Evolutionary conservation across 2,113 vertebrate species (phyloP).

Genomic region (Patagioenas fasciata): DNA sequence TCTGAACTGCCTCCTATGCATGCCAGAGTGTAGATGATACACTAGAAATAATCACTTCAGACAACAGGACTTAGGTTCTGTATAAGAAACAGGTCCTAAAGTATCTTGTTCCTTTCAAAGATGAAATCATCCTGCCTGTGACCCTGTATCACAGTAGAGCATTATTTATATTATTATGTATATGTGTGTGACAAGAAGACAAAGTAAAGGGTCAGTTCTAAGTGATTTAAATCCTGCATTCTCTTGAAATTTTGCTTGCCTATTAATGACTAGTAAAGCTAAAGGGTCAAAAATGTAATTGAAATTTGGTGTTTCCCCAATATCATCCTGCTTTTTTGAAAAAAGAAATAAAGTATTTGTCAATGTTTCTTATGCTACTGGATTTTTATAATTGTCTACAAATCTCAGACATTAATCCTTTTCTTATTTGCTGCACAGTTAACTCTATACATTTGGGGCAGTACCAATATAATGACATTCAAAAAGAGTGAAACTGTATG

Average conservation of each 20-base stretch:
- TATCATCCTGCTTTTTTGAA: neutral
- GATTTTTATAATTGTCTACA: neutral
- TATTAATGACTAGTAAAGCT: neutral
- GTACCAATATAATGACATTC: neutral
- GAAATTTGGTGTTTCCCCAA: neutral
- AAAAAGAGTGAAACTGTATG: neutral
- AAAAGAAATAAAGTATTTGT: neutral
- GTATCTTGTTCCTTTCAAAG: neutral
- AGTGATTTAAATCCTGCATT: neutral
- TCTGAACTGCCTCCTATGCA: neutral
- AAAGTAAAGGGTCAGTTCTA: neutral
- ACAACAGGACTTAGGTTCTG: neutral
- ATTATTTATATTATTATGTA: neutral
- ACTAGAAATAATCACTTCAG: neutral
- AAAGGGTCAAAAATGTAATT: neutral
- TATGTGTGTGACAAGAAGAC: neutral
- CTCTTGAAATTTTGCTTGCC: neutral
- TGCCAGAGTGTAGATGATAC: neutral
- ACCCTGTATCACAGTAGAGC: neutral
- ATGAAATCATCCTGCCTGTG: neutral
- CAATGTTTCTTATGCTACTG: neutral
- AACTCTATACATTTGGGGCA: neutral
- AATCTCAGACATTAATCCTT: neutral
- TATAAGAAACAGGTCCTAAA: neutral
- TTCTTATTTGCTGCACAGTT: neutral